Evolutionary conservation across 2,797 vertebrate genomes (phyloP), one percentile per base, ranked within the genome.

Genomic region (Kryptolebias ocellatus): DNA sequence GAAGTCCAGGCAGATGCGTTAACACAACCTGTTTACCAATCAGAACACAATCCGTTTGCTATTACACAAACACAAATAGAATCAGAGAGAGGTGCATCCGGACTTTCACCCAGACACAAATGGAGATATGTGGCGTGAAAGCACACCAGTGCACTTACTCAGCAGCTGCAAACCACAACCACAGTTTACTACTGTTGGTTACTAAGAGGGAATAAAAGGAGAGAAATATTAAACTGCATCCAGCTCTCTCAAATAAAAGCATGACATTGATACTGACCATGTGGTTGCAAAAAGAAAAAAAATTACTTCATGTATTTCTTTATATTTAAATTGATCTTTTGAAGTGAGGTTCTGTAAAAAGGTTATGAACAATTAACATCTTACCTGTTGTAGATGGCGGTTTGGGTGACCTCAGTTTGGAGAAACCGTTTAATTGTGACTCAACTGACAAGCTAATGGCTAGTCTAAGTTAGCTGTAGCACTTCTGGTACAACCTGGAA

Each of bases 11-110:
- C 42, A 71, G 78, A 73, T 37, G 53, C 74, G 76, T 80, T 80
- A 86, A 83, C 67, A 11, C 67, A 67, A 74, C 28, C 67, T 72
- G 70, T 65, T 81, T 57, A 79, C 78, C 70, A 75, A 76, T 84
- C 84, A 76, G 73, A 81, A 60, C 79, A 70, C 74, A 70, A 74
- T 88, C 77, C 66, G 72, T 86, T 85, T 78, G 42, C 73, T 73
- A 53, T 71, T 83, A 76, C 83, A 83, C 83, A 83, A 87, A 86
- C 80, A 87, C 66, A 82, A 80, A 80, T 64, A 75, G 77, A 78
- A 71, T 76, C 72, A 67, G 60, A 57, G 51, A 58, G 67, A 71
- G 73, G 67, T 42, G 54, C 58, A 61, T 60, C 77, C 59, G 71
- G 58, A 49, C 70, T 66, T 62, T 66, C 69, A 64, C 50, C 42